Percentiles rank a stretch among this genome's conserved stretches.
These are phyloP conservation scores for Chromoteleia sp. DNA, from an alignment of 2,888 invertebrate species.

Conservation along the genomic window DNA sequence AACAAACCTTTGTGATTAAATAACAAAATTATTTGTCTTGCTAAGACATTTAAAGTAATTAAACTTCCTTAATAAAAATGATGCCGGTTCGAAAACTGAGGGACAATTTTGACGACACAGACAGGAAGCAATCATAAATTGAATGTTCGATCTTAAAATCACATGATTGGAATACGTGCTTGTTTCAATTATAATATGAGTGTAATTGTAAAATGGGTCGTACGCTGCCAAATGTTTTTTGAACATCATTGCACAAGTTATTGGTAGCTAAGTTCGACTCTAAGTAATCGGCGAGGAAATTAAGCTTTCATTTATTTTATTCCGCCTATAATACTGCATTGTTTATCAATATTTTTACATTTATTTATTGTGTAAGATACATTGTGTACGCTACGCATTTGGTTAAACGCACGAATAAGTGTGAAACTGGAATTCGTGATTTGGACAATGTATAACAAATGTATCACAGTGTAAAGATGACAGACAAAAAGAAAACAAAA, in stretches of 20 bases:
- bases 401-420: slow-evolving; percentile 33
- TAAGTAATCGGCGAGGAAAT: slow-evolving; percentile 1
- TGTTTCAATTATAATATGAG: slow-evolving; percentile 2
- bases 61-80: not conserved
- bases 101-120: not conserved
- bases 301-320: slow-evolving; percentile 28
- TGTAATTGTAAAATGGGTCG: slow-evolving; percentile 6
- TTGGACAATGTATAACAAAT: slow-evolving; percentile 41
- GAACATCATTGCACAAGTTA: slow-evolving; percentile 33
- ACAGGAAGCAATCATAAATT: slow-evolving; percentile 12
- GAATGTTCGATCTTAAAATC: slow-evolving; percentile 16
- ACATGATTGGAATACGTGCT: not conserved
- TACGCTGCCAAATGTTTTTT: slow-evolving; percentile 21
- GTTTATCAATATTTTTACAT: slow-evolving; percentile 37
- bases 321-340: slow-evolving; percentile 1
- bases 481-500: slow-evolving; percentile 11
- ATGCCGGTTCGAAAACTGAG: not conserved
- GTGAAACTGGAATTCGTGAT: slow-evolving; percentile 46
- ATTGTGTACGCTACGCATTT: slow-evolving; percentile 33
- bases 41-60: not conserved
- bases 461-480: slow-evolving; percentile 43
- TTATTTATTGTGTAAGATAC: slow-evolving; percentile 40
- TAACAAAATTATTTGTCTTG: not conserved
- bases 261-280: slow-evolving; percentile 10
- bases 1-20: slow-evolving; percentile 12